A percentile compares a stretch with the other conserved stretches of the same genome.
phyloP scores from a whole-genome alignment of 1,140 invertebrate species.

The Cardiocondyla obscurior region DNA sequence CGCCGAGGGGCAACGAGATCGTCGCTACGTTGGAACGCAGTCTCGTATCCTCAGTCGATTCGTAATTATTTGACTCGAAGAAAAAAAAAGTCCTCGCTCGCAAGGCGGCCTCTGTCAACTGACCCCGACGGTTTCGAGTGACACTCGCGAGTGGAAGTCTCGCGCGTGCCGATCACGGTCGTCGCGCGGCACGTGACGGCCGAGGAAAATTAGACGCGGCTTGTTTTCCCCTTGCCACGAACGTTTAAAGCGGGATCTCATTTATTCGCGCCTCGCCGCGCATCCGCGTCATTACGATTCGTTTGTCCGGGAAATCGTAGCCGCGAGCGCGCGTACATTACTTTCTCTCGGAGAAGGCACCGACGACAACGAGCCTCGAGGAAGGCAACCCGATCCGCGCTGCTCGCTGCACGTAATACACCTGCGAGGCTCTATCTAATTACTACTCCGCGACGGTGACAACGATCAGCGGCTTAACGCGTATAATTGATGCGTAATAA shows the following conservation, averaged over 20 bases:
- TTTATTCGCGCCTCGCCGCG: slow-evolving; percentile 27
- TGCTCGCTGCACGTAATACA: slow-evolving; percentile 64
- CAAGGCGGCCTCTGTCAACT: slow-evolving; percentile 5
- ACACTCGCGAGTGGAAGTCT: background rate
- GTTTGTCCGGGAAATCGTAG: slow-evolving; percentile 63
- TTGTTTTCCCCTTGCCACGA: slow-evolving; percentile 11
- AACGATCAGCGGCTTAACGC: slow-evolving; percentile 50
- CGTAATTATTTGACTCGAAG: slow-evolving; percentile 24
- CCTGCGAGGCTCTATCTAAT: slow-evolving; percentile 69
- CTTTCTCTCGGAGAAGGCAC: slow-evolving; percentile 59
- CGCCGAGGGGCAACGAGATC: slow-evolving; percentile 21
- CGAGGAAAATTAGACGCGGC: slow-evolving; percentile 34
- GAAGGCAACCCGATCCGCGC: slow-evolving; percentile 63
- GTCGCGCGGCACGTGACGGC: background rate
- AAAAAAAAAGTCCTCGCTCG: too few species aligned
- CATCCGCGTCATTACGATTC: slow-evolving; percentile 58
- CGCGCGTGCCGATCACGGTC: background rate
- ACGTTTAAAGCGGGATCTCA: slow-evolving; percentile 25
- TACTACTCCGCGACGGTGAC: slow-evolving; percentile 46
- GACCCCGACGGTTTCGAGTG: slow-evolving; percentile 6
- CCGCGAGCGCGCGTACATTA: slow-evolving; percentile 34
- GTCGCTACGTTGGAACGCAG: background rate
- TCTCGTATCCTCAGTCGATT: background rate
- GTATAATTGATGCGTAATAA: slow-evolving; percentile 32
- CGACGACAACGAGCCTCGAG: slow-evolving; percentile 54